A percentile compares a stretch with the other conserved stretches of the same genome.
Evolutionary conservation across 2,797 vertebrate species (phyloP).

Genomic region (Mormyrops boulengeri): DNA sequence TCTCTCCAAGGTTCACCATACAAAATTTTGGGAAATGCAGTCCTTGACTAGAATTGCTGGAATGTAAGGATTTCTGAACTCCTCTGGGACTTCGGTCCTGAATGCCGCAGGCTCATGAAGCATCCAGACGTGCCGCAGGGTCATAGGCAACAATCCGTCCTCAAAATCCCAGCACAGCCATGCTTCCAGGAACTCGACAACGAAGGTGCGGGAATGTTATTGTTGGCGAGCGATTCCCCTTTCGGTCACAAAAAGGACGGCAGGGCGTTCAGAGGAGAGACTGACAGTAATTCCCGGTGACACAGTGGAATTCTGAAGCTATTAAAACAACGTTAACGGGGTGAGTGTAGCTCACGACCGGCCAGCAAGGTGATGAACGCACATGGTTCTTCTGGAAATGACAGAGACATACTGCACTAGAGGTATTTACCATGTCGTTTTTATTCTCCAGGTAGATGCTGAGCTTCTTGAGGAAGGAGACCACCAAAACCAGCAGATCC

Average conservation of each 20-base stretch:
- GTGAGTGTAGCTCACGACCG: not conserved
- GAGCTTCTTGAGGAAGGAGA: constrained; percentile 91
- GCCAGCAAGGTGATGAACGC: not conserved
- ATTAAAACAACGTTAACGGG: not conserved
- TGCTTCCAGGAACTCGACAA: not conserved
- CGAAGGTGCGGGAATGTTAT: not conserved
- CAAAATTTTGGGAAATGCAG: not conserved
- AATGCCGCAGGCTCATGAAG: not conserved
- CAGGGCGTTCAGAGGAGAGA: not conserved
- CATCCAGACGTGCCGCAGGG: not conserved
- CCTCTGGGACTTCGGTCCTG: not conserved
- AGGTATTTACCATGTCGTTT: constrained; percentile 83
- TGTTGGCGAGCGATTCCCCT: not conserved
- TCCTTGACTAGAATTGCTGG: not conserved
- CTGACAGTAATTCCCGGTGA: not conserved
- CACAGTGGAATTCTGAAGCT: not conserved
- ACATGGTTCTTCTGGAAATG: not conserved
- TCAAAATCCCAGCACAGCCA: not conserved
- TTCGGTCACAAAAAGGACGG: not conserved
- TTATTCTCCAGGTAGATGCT: constrained; percentile 95
- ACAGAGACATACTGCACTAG: not conserved
- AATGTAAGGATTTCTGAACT: not conserved
- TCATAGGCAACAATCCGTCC: not conserved
- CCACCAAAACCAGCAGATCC: constrained; percentile 80
- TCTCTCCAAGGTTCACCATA: not conserved